Evolutionary conservation across 2,113 vertebrate genomes (phyloP), one percentile per base, ranked within the genome.

Genomic region (Chionis minor): DNA sequence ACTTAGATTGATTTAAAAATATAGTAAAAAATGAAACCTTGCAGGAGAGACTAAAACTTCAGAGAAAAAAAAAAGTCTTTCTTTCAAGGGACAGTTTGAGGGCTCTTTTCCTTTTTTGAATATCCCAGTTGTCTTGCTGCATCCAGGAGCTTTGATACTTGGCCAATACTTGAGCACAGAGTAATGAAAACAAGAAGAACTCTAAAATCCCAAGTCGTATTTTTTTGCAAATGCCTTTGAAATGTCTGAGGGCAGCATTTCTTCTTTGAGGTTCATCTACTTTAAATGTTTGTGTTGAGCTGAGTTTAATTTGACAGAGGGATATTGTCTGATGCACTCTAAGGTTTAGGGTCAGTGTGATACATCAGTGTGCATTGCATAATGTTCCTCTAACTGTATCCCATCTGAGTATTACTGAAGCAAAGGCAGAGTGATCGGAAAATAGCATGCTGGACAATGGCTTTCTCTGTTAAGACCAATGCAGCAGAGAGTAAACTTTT

Each of bases 161-260:
- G 23, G 62, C 91, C 92, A 87, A 47, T 65, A 52, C 47, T 96
- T 88, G 35, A 94, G 69, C 15, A 14, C 21, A 69, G 65, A 92
- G 40, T 91, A 95, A 96, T 87, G 81, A 97, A 92, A 95, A 94
- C 92, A 97, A 97, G 94, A 84, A 69, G 4, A 69, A 56, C 73
- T 81, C 78, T 92, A 79, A 95, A 96, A 94, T 87, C 42, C 65
- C 32, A 52, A 83, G 61, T 86, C 0, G 4, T 90, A 73, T 89
- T 85, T 92, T 92, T 94, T 87, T 85, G 38, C 62, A 75, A 94
- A 93, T 92, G 90, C 49, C 40, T 88, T 97, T 96, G 81, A 94
- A 94, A 94, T 83, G 42, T 93, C 58, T 92, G 59, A 91, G 77
- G 86, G 63, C n/a, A 91, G 30, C 55, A 71, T 90, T 95, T 97